These are phyloP conservation scores for Holacanthella duospinosa DNA, from an alignment of 2,888 invertebrate genomes.

Conservation along the genomic window DNA sequence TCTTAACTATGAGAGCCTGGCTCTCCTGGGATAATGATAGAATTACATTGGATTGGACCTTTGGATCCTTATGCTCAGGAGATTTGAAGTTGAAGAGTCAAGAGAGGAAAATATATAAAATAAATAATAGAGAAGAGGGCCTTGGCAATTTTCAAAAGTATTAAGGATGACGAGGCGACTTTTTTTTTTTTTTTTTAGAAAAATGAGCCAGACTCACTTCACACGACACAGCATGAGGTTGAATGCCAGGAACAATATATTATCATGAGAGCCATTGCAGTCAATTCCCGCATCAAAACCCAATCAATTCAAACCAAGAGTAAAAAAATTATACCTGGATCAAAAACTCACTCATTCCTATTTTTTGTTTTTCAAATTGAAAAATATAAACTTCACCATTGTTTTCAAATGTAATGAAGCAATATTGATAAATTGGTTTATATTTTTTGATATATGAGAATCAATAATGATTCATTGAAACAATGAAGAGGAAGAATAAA, in stretches of 20 bases:
- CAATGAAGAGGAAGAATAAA: too few relatives aligned
- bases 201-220: constrained; percentile 20
- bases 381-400: too few relatives aligned
- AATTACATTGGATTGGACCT: background rate
- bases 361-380: too few relatives aligned
- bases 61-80: background rate
- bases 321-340: background rate
- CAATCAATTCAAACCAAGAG: constrained; percentile 2
- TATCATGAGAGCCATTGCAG: constrained; percentile 8
- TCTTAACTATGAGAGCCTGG: background rate
- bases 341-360: too few relatives aligned
- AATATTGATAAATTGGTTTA: too few relatives aligned
- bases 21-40: background rate
- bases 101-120: constrained; percentile 9
- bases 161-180: constrained; percentile 29
- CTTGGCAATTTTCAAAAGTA: constrained; percentile 27
- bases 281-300: constrained; percentile 1
- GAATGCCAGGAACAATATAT: constrained; percentile 24
- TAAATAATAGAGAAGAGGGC: constrained; percentile 17
- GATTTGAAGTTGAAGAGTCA: constrained; percentile 1
- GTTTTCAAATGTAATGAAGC: too few relatives aligned
- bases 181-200: too few relatives aligned
- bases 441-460: too few relatives aligned
- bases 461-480: too few relatives aligned
- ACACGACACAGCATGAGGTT: constrained; percentile 29